Evolutionary conservation across 2,113 vertebrate genomes (phyloP).

Genomic region (Pseudopipra pipra): DNA sequence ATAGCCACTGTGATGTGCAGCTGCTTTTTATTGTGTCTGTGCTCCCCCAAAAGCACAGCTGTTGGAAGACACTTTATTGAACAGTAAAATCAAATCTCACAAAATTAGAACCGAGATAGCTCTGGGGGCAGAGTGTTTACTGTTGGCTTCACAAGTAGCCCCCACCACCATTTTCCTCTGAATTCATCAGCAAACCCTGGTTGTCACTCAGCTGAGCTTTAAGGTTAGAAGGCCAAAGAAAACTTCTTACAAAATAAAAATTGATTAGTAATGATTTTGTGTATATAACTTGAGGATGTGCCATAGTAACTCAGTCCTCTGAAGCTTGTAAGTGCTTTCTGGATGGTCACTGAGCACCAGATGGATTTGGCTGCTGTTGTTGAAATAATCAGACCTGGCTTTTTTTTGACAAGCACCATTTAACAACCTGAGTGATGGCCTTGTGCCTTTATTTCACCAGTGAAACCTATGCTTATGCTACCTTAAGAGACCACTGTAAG

Average conservation of each 20-base stretch:
- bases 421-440: constrained; percentile 49
- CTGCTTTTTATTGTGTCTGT: not conserved
- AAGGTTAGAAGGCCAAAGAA: not conserved
- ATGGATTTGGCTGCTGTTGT: constrained; percentile 59
- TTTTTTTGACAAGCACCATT: constrained; percentile 63
- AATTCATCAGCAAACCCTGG: not conserved
- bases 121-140: not conserved
- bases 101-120: not conserved
- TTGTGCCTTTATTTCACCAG: not conserved
- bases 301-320: constrained; percentile 11
- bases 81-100: not conserved
- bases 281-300: not conserved
- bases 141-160: not conserved
- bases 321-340: constrained; percentile 25
- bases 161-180: not conserved
- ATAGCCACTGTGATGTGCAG: not conserved
- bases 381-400: constrained; percentile 35
- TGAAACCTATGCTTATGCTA: not conserved
- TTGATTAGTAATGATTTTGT: constrained; percentile 31
- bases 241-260: constrained; percentile 10
- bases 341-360: constrained; percentile 57
- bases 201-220: not conserved
- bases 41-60: not conserved
- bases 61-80: not conserved
- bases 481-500: not conserved